Percentiles rank a stretch among this genome's conserved stretches.
Evolutionary conservation across 1,140 invertebrate genomes (phyloP).

Genomic region (Cotesia chilonis): DNA sequence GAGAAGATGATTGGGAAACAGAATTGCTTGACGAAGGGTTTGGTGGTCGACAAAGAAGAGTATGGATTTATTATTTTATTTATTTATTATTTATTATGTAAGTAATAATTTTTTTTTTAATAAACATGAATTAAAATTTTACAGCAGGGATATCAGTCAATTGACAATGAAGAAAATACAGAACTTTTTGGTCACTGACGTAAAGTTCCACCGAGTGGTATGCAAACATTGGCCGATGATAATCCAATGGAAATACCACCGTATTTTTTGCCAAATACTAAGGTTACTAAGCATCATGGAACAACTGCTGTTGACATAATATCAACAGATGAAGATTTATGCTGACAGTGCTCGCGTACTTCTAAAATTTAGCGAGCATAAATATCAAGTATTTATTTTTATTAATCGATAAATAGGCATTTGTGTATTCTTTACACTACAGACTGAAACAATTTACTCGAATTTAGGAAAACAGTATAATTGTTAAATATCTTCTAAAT

Average conservation of each 20-base stretch:
- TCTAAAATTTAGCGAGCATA: slow-evolving; percentile 31
- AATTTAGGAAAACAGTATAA: too few relatives aligned
- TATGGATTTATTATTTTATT: slow-evolving; percentile 42
- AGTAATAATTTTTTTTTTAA: slow-evolving; percentile 22
- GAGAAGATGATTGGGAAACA: slow-evolving; percentile 71
- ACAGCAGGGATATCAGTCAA: slow-evolving; percentile 62
- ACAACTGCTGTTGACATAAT: slow-evolving; percentile 24
- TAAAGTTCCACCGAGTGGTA: slow-evolving; percentile 17
- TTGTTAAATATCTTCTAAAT: too few relatives aligned
- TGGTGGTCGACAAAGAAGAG: slow-evolving; percentile 58
- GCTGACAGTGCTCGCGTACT: slow-evolving; percentile 38
- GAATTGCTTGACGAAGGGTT: slow-evolving; percentile 67
- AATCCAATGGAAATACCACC: slow-evolving; percentile 37
- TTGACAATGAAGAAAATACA: slow-evolving; percentile 60
- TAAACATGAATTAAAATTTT: slow-evolving; percentile 45
- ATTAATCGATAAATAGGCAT: too few relatives aligned
- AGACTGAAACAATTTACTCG: too few relatives aligned
- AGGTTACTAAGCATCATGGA: neutral
- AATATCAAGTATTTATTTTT: slow-evolving; percentile 2
- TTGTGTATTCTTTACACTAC: too few relatives aligned
- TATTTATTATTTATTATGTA: neutral
- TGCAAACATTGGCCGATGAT: slow-evolving; percentile 20
- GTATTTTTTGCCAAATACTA: slow-evolving; percentile 23
- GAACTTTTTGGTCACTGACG: slow-evolving; percentile 55
- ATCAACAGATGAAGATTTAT: slow-evolving; percentile 28